Evolutionary conservation across 2,113 vertebrate genomes (phyloP).

Genomic region (Pollachius pollachius): DNA sequence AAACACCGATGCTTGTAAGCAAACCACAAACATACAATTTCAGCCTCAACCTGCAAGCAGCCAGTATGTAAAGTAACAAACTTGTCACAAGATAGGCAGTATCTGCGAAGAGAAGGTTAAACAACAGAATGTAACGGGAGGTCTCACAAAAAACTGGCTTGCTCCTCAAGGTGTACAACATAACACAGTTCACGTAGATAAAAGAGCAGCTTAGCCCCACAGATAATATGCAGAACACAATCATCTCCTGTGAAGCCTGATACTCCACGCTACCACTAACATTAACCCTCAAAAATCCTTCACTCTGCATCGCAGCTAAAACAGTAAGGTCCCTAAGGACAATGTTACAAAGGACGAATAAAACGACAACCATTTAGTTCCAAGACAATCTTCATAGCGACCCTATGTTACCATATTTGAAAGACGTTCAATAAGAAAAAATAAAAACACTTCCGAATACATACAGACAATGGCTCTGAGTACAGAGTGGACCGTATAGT

Average conservation of each 20-base stretch:
- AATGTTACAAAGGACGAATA: too few species aligned
- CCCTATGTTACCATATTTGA: too few species aligned
- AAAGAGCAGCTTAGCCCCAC: slow-evolving; percentile 1
- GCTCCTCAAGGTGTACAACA: slow-evolving; percentile 26
- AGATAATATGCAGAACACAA: not conserved
- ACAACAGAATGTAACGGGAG: slow-evolving; percentile 51
- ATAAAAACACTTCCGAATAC: too few species aligned
- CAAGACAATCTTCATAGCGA: too few species aligned
- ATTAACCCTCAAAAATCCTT: not conserved
- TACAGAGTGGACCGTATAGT: too few species aligned
- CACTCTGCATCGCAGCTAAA: slow-evolving; percentile 19
- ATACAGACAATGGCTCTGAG: too few species aligned
- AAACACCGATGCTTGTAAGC: not conserved
- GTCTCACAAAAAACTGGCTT: slow-evolving; percentile 24
- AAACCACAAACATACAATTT: slow-evolving; percentile 22
- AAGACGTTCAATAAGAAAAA: too few species aligned
- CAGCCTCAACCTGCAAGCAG: not conserved
- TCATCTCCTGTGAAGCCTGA: not conserved
- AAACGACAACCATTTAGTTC: too few species aligned
- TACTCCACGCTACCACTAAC: not conserved
- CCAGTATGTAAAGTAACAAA: slow-evolving; percentile 30
- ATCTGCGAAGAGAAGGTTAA: slow-evolving; percentile 51
- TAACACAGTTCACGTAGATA: slow-evolving; percentile 16
- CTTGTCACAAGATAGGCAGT: slow-evolving; percentile 33
- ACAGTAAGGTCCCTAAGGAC: not conserved